Evolutionary conservation across 2,113 vertebrate genomes (phyloP).

Genomic region (Isichthys henryi): DNA sequence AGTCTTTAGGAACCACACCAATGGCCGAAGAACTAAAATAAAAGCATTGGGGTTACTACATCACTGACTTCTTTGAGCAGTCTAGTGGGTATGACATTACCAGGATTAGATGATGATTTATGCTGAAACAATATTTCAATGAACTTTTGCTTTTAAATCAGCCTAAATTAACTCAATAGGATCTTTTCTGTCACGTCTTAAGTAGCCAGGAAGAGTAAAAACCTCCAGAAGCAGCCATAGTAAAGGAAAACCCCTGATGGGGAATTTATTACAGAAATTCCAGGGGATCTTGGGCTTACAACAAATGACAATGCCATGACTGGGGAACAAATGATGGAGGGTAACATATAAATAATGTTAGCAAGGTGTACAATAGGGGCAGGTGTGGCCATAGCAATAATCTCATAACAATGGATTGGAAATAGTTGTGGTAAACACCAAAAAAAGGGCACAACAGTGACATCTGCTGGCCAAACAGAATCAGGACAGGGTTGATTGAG

Average conservation of each 20-base stretch:
- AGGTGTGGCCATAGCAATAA: background rate
- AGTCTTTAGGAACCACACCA: background rate
- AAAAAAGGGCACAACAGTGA: background rate
- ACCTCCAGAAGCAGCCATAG: background rate
- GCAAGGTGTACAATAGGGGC: background rate
- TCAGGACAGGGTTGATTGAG: background rate
- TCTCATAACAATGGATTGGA: background rate
- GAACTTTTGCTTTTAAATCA: background rate
- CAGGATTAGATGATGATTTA: background rate
- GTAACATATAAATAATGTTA: background rate
- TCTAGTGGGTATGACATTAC: background rate
- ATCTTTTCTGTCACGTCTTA: background rate
- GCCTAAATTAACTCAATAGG: background rate
- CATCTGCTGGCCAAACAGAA: background rate
- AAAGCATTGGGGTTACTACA: background rate
- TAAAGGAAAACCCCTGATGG: background rate
- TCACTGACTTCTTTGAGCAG: background rate
- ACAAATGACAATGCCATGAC: background rate
- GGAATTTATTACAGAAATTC: background rate
- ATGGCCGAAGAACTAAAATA: background rate
- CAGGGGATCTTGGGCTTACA: background rate
- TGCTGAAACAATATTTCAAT: background rate
- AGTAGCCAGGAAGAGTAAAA: background rate
- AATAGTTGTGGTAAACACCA: background rate
- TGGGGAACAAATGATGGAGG: background rate